These are phyloP conservation scores for Spinibarbus caldwelli DNA, from an alignment of 2,797 vertebrate species.

Conservation along the genomic window DNA sequence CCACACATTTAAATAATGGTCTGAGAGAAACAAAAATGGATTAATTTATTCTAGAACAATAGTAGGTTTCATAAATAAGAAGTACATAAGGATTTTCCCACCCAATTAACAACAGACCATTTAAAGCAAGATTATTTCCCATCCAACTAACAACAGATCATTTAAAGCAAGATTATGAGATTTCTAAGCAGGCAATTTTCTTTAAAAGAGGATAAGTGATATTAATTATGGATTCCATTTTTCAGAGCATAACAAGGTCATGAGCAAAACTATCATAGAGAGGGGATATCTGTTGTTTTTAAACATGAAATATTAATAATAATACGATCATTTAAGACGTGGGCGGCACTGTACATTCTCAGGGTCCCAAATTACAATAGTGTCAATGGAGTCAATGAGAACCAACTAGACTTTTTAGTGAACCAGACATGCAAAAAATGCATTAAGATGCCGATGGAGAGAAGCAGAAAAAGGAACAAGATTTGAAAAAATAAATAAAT, in stretches of 20 bases:
- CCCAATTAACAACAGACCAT: no score
- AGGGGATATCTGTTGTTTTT: constrained; percentile 28
- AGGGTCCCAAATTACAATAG: constrained; percentile 39
- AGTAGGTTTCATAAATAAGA: neutral
- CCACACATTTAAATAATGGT: neutral
- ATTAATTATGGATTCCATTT: neutral
- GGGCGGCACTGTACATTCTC: constrained; percentile 36
- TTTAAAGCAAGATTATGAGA: neutral
- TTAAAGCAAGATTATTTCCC: no score
- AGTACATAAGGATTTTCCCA: neutral
- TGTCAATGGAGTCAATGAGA: constrained; percentile 66
- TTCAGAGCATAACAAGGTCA: constrained; percentile 50
- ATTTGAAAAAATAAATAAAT: constrained; percentile 42
- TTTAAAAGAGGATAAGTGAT: neutral
- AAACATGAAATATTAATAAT: constrained; percentile 50
- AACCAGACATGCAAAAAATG: constrained; percentile 78
- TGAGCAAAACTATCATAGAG: constrained; percentile 58
- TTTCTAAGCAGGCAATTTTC: neutral
- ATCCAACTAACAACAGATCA: no score
- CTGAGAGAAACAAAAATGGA: neutral
- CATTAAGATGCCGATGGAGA: constrained; percentile 69
- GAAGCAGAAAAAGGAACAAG: constrained; percentile 56
- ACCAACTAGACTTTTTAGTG: constrained; percentile 70
- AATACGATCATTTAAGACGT: constrained; percentile 43
- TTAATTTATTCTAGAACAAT: neutral